These are phyloP conservation scores for Mesorhabditis belari DNA, from an alignment of 2,888 invertebrate genomes.

Conservation along the genomic window DNA sequence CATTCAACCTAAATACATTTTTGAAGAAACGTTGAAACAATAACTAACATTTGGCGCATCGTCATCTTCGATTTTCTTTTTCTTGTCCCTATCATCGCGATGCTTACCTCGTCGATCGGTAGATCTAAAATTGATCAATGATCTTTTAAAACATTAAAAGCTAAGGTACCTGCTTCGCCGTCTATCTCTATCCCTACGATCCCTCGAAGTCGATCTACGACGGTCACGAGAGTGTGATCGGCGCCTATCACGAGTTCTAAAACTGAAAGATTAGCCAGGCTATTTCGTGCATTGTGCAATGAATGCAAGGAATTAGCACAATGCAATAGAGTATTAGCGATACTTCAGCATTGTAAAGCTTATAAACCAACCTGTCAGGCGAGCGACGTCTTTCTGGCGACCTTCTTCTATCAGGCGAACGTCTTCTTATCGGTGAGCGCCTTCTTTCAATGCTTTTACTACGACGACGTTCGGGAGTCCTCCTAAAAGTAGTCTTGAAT, in stretches of 20 bases:
- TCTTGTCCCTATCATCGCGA: background rate
- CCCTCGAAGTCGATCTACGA: background rate
- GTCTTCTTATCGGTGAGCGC: background rate
- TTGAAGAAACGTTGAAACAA: too few relatives aligned
- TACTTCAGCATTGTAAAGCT: background rate
- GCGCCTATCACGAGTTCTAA: background rate
- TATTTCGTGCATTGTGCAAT: too few relatives aligned
- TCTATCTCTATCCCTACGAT: background rate
- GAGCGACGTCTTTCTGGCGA: background rate
- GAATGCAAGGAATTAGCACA: too few relatives aligned
- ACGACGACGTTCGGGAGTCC: background rate
- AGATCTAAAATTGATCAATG: background rate
- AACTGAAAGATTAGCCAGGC: too few relatives aligned
- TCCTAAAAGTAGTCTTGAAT: background rate
- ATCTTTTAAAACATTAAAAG: background rate
- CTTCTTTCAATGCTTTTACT: background rate
- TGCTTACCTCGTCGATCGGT: background rate
- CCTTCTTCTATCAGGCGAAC: background rate
- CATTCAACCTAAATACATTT: conserved; percentile 19
- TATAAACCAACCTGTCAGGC: background rate
- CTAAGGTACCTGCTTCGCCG: background rate
- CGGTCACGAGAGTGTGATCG: background rate
- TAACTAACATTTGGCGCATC: conserved; percentile 12
- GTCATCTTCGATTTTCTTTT: background rate
- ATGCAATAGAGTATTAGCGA: too few relatives aligned